phyloP scores from a whole-genome alignment of 35 echinoderm and acorn worm species.

The Ptychodera flava region DNA sequence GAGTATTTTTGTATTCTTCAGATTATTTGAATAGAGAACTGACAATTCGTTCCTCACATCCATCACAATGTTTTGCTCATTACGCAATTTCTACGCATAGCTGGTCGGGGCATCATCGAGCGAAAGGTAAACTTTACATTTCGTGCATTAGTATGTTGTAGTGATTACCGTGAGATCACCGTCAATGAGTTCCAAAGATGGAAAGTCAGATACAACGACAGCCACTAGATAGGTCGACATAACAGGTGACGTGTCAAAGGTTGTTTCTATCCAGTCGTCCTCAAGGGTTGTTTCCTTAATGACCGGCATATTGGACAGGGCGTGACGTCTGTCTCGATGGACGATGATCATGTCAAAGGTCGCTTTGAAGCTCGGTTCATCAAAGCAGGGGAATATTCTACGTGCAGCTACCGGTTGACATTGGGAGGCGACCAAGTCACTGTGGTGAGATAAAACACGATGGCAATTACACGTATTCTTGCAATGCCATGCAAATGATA shows the following conservation, averaged over 20 bases:
- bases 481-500: too few relatives aligned
- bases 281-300: conserved; percentile 8
- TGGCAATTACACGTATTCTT: too few relatives aligned
- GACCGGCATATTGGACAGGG: conserved; percentile 27
- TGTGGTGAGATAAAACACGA: conserved; percentile 9
- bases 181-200: conserved; percentile 4
- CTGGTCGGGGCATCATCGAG: too few relatives aligned
- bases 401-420: conserved; percentile 33
- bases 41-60: too few relatives aligned
- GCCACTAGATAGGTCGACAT: conserved; percentile 66
- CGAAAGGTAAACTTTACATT: too few relatives aligned
- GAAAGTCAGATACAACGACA: conserved; percentile 43
- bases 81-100: too few relatives aligned
- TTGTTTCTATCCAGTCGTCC: conserved; percentile 19
- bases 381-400: conserved; percentile 51
- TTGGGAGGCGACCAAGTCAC: conserved; percentile 44
- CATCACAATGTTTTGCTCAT: too few relatives aligned
- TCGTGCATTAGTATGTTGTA: too few relatives aligned
- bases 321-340: conserved; percentile 25
- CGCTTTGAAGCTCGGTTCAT: conserved; percentile 56
- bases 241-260: conserved; percentile 22
- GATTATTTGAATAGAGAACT: too few relatives aligned
- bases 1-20: too few relatives aligned
- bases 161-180: too few relatives aligned
- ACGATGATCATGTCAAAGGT: conserved; percentile 29